Conservation (phyloP, 2,113 vertebrate genomes). For the Platycercus adscitus region DNA sequence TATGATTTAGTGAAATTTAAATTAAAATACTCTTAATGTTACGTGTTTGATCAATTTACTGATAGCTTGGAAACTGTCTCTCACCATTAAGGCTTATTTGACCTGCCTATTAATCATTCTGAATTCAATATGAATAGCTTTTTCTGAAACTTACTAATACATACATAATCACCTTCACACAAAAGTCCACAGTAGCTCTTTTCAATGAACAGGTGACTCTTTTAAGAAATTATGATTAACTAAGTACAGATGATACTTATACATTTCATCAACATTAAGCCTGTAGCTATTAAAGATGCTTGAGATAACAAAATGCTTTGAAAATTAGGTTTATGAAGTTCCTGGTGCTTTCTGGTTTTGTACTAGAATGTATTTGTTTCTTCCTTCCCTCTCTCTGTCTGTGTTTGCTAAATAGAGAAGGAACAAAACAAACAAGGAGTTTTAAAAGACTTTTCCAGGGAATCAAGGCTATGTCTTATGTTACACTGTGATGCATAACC, state of each 20-base stretch:
- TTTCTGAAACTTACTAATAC: neutral
- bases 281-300: neutral
- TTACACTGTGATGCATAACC: neutral
- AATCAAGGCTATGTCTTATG: neutral
- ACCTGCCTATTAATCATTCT: neutral
- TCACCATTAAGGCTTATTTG: neutral
- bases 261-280: neutral
- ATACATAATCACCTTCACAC: neutral
- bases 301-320: neutral
- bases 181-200: neutral
- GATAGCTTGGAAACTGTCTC: neutral
- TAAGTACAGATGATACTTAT: neutral
- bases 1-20: neutral
- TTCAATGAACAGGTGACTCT: neutral
- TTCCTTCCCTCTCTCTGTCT: neutral
- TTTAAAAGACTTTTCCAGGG: neutral
- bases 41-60: accelerated
- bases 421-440: accelerated
- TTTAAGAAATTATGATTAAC: neutral
- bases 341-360: neutral
- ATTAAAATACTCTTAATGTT: neutral
- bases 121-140: neutral
- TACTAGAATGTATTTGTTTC: neutral
- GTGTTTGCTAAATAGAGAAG: neutral
- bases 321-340: neutral